Evolutionary conservation across 2,888 invertebrate species (phyloP).

Genomic region (Cybosia mesomella): DNA sequence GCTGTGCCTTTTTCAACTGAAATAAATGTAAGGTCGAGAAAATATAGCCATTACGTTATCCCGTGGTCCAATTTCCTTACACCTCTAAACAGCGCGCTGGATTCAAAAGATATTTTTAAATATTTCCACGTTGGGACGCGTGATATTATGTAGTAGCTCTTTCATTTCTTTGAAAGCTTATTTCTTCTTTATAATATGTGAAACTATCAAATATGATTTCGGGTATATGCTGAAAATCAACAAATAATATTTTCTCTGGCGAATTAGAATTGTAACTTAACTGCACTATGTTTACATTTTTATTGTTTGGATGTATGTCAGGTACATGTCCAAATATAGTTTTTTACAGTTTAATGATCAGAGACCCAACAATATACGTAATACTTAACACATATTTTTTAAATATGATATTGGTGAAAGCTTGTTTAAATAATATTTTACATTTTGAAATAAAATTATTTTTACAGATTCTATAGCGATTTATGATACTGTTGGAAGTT

Average conservation of each 20-base stretch:
- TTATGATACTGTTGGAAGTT: no score
- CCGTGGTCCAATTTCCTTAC: slow-evolving; percentile 53
- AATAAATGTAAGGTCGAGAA: slow-evolving; percentile 57
- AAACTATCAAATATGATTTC: slow-evolving; percentile 45
- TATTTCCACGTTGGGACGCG: slow-evolving; percentile 47
- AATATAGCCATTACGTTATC: slow-evolving; percentile 52
- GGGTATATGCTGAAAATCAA: slow-evolving; percentile 26
- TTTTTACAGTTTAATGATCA: no score
- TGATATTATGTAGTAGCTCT: slow-evolving; percentile 37
- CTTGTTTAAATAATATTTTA: no score
- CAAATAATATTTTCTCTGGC: slow-evolving; percentile 24
- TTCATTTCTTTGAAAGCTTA: slow-evolving; percentile 51
- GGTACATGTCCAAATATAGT: no score
- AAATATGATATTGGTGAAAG: no score
- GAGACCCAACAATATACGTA: no score
- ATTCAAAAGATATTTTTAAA: slow-evolving; percentile 54
- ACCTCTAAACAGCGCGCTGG: slow-evolving; percentile 45
- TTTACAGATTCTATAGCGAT: no score
- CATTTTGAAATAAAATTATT: no score
- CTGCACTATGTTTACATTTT: not conserved
- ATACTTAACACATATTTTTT: no score
- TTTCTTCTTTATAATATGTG: slow-evolving; percentile 45
- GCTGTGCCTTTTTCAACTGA: slow-evolving; percentile 52
- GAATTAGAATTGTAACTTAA: slow-evolving; percentile 39
- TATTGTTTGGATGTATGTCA: not conserved